Conservation (phyloP, 1,140 invertebrate genomes). For the Solenopsis fugax region DNA sequence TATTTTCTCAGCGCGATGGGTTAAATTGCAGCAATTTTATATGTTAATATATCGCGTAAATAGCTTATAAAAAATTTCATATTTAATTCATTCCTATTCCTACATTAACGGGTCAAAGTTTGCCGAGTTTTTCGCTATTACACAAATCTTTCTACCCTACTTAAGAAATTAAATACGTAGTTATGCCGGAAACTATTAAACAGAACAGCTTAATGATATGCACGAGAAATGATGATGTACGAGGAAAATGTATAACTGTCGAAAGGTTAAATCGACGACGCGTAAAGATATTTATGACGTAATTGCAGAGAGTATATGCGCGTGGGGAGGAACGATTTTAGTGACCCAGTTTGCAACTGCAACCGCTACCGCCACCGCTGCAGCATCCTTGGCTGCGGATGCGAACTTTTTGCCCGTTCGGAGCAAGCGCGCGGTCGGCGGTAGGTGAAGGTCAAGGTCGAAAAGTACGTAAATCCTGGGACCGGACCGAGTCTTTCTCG, state of each 20-base stretch:
- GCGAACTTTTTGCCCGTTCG: conserved; percentile 63
- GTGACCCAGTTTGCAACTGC: conserved; percentile 62
- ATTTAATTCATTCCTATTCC: too few species aligned
- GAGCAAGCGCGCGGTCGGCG: not conserved
- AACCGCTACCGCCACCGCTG: conserved; percentile 27
- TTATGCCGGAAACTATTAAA: not conserved
- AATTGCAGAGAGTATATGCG: not conserved
- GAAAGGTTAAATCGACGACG: not conserved
- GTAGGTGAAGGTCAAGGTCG: conserved; percentile 69
- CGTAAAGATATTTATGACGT: conserved; percentile 44
- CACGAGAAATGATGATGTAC: not conserved
- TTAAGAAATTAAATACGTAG: not conserved
- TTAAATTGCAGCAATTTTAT: too few species aligned
- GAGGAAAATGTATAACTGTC: not conserved
- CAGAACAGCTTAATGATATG: not conserved
- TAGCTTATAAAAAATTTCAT: too few species aligned
- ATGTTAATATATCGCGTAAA: too few species aligned
- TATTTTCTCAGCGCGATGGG: too few species aligned
- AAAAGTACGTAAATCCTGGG: conserved; percentile 64
- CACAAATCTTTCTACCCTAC: too few species aligned
- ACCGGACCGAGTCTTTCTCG: not conserved
- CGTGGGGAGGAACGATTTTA: conserved; percentile 48
- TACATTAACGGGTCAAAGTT: too few species aligned
- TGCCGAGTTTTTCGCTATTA: too few species aligned
- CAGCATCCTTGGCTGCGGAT: conserved; percentile 18